Percentiles rank a stretch among this genome's conserved stretches.
Evolutionary conservation across 92 coral and sea anemone genomes (phyloP).

Genomic region (Actinernus sp.): DNA sequence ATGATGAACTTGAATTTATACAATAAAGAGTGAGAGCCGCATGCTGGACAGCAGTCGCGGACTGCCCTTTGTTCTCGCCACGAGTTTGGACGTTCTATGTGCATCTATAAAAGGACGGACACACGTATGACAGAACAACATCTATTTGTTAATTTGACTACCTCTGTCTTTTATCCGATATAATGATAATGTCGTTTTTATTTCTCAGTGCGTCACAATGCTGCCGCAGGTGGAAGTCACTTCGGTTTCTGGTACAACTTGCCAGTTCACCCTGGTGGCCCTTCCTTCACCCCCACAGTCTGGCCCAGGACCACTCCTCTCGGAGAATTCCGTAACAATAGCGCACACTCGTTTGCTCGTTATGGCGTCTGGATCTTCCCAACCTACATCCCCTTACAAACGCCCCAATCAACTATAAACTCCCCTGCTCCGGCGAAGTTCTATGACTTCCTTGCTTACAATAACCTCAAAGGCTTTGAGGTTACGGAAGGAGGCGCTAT

Average conservation of each 20-base stretch:
- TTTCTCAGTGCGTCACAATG: constrained; percentile 77
- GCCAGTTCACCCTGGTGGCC: constrained; percentile 91
- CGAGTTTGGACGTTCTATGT: too few species aligned
- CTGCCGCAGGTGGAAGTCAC: constrained; percentile 92
- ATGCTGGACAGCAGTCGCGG: too few species aligned
- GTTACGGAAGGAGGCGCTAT: constrained; percentile 76
- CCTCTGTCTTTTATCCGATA: not conserved
- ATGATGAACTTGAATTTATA: too few species aligned
- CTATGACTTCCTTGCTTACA: constrained; percentile 78
- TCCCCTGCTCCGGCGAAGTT: constrained; percentile 79
- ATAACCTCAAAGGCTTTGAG: constrained; percentile 91
- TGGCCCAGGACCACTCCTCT: constrained; percentile 84
- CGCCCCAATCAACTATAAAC: constrained; percentile 47
- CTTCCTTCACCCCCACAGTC: constrained; percentile 84
- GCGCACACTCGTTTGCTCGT: constrained; percentile 93
- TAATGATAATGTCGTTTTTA: not conserved
- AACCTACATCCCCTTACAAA: constrained; percentile 65
- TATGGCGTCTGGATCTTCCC: constrained; percentile 96
- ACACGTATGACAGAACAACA: not conserved
- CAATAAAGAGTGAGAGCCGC: too few species aligned
- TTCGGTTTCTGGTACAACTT: constrained; percentile 95
- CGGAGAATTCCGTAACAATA: constrained; percentile 86
- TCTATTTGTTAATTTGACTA: too few species aligned
- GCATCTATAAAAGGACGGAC: too few species aligned
- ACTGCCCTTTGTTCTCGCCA: too few species aligned